Conservation (phyloP, 2,113 vertebrate species). For the Pedetes capensis region DNA sequence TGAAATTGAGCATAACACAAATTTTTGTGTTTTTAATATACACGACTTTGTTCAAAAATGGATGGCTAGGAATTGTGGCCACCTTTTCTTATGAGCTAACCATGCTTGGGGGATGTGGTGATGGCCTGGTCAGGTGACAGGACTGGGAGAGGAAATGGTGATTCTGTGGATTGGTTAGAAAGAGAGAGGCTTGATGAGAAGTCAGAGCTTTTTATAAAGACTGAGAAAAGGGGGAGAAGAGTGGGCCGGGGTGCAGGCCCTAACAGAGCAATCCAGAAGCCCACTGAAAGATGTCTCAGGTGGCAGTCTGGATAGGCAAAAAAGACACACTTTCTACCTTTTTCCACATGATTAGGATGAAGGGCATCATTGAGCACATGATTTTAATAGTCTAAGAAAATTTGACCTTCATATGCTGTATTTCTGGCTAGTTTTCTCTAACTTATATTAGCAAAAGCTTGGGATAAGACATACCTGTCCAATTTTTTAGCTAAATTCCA, state of each 20-base stretch:
- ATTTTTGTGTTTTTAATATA: background rate
- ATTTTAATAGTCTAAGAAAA: background rate
- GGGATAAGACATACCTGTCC: background rate
- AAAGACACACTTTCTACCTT: background rate
- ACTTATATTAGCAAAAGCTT: background rate
- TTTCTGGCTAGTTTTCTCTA: background rate
- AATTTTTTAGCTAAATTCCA: background rate
- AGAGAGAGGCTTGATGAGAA: background rate
- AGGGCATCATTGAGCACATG: background rate
- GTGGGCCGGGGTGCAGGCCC: fast-evolving
- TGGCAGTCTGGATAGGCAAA: background rate
- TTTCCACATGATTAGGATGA: background rate
- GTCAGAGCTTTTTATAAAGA: background rate
- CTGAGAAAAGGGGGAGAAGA: background rate
- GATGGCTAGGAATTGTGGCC: background rate
- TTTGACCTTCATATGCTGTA: background rate
- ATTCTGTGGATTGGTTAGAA: background rate
- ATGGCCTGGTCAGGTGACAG: background rate
- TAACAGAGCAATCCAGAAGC: background rate
- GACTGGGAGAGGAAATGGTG: background rate
- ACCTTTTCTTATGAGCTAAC: background rate
- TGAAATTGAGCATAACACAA: background rate
- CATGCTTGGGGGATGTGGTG: background rate
- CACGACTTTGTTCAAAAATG: background rate
- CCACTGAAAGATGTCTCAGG: background rate